A percentile compares a stretch with the other conserved stretches of the same genome.
Conservation (phyloP, 2,797 vertebrate genomes). For the Chelon labrosus region DNA sequence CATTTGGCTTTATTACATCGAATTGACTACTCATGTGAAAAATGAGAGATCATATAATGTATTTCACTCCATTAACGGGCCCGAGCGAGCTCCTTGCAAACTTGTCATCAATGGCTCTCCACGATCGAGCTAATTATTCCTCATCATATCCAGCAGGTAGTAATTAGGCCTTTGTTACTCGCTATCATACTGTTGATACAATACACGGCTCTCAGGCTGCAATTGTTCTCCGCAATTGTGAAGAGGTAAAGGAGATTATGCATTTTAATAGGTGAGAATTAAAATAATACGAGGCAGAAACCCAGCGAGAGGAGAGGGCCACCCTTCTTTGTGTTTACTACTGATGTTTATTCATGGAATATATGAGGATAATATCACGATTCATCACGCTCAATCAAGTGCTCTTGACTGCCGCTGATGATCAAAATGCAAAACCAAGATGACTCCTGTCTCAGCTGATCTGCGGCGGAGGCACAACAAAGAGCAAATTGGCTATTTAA, state of each 20-base stretch:
- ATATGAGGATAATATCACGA: conserved; percentile 64
- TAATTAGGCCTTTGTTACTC: conserved; percentile 84
- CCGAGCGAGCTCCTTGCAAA: conserved; percentile 50
- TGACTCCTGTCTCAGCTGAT: conserved; percentile 61
- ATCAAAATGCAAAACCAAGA: conserved; percentile 68
- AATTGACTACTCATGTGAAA: conserved; percentile 39
- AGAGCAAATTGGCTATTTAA: conserved; percentile 71
- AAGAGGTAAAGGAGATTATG: conserved; percentile 76
- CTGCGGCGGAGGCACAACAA: conserved; percentile 64
- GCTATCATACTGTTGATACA: conserved; percentile 83
- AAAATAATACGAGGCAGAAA: conserved; percentile 49
- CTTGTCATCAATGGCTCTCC: conserved; percentile 74
- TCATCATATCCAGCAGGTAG: conserved; percentile 85
- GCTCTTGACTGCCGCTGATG: conserved; percentile 71
- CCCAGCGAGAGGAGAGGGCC: conserved; percentile 40
- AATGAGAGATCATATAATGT: conserved; percentile 43
- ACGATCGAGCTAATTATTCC: conserved; percentile 80
- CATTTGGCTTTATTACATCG: conserved; percentile 49
- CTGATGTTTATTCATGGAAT: conserved; percentile 70
- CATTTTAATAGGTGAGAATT: conserved; percentile 79
- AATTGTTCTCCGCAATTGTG: conserved; percentile 72
- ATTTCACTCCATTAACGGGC: conserved; percentile 65
- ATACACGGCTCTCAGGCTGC: conserved; percentile 79
- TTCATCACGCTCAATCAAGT: conserved; percentile 68
- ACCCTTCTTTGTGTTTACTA: conserved; percentile 55